Percentiles rank a stretch among this genome's conserved stretches.
Evolutionary conservation across 2,888 invertebrate genomes (phyloP).

Genomic region (Dendrolimus pini): DNA sequence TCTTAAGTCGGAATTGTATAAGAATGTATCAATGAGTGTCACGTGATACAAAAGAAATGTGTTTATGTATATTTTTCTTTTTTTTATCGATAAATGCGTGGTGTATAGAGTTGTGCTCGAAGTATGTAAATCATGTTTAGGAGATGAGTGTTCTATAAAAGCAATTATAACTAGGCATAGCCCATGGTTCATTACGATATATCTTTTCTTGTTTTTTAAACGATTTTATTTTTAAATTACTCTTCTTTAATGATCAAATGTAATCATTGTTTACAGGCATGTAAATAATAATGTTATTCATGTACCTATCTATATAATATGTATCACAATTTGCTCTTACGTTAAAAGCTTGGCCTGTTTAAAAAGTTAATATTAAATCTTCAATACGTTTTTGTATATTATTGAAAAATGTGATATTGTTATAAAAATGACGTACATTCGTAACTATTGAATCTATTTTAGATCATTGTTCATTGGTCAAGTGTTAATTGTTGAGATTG

Average conservation of each 20-base stretch:
- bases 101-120: constrained; percentile 48
- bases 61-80: constrained; percentile 26
- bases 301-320: constrained; percentile 31
- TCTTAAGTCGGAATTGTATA: constrained; percentile 50
- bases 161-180: no score
- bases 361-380: constrained; percentile 59
- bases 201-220: no score
- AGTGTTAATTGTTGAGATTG: constrained; percentile 5
- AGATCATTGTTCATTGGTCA: constrained; percentile 7
- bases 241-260: background rate
- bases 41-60: constrained; percentile 26
- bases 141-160: constrained; percentile 56
- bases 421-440: constrained; percentile 55
- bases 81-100: constrained; percentile 39
- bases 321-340: constrained; percentile 56
- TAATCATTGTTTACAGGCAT: constrained; percentile 12
- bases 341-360: constrained; percentile 72
- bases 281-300: constrained; percentile 40
- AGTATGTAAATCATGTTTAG: constrained; percentile 49
- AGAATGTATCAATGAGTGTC: constrained; percentile 38
- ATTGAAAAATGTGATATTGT: constrained; percentile 76
- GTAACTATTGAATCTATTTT: constrained; percentile 49
- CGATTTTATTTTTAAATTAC: background rate
- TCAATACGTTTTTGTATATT: constrained; percentile 70
- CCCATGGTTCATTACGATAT: no score